Evolutionary conservation across 2,797 vertebrate genomes (phyloP).

Genomic region (Meriones psammophilus): DNA sequence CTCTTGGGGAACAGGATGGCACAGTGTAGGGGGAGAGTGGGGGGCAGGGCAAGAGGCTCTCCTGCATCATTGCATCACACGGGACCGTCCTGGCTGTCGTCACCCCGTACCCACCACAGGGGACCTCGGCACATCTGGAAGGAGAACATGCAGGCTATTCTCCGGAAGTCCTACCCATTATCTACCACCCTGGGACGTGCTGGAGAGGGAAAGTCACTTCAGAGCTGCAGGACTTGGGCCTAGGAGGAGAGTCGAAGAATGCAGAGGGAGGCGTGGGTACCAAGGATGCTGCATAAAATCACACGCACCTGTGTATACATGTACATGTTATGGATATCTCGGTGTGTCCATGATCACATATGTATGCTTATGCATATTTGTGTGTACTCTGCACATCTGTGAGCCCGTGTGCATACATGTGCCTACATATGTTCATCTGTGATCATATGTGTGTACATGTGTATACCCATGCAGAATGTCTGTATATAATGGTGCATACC

Average conservation of each 20-base stretch:
- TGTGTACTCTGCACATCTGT: not conserved
- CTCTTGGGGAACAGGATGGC: no score
- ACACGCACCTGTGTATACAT: not conserved
- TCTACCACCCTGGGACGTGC: not conserved
- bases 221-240: not conserved
- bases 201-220: not conserved
- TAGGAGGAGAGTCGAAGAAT: not conserved
- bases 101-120: not conserved
- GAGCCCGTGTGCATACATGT: not conserved
- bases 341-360: no score
- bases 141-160: not conserved
- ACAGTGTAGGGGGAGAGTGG: no score
- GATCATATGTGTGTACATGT: not conserved
- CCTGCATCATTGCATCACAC: fast-evolving
- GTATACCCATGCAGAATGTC: not conserved
- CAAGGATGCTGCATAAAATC: not conserved
- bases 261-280: fast-evolving
- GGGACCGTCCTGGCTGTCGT: not conserved
- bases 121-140: not conserved
- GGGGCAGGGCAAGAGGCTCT: not conserved
- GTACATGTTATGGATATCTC: no score
- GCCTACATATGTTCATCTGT: not conserved
- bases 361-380: not conserved
- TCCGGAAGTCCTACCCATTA: not conserved
- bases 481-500: no score